Evolutionary conservation across 2,797 vertebrate species (phyloP).

Genomic region (Tenualosa ilisha): DNA sequence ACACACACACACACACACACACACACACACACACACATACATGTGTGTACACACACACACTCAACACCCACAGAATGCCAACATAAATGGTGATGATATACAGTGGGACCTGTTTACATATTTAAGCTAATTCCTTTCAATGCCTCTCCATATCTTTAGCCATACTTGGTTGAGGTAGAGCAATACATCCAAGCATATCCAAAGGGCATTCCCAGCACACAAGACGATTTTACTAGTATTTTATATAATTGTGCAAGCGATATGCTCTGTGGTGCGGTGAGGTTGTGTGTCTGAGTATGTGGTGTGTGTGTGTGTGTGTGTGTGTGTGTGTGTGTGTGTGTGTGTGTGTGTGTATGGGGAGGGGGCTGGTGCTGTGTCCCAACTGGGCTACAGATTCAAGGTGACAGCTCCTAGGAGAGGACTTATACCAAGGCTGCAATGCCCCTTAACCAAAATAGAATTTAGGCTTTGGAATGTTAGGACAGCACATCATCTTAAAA

Average conservation of each 20-base stretch:
- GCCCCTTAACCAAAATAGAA: slow-evolving; percentile 64
- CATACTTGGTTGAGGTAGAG: slow-evolving; percentile 87
- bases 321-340: no score
- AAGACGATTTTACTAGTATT: slow-evolving; percentile 88
- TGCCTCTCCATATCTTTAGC: slow-evolving; percentile 66
- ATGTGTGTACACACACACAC: background rate
- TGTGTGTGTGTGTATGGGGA: slow-evolving; percentile 22
- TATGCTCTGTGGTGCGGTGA: slow-evolving; percentile 64
- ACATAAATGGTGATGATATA: slow-evolving; percentile 13
- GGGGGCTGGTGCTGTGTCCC: slow-evolving; percentile 74
- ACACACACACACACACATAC: background rate
- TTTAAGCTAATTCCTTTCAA: slow-evolving; percentile 83
- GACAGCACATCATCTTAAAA: slow-evolving; percentile 24
- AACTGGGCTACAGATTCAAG: slow-evolving; percentile 86
- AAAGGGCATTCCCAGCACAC: slow-evolving; percentile 86
- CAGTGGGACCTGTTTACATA: slow-evolving; percentile 81
- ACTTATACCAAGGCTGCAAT: slow-evolving; percentile 78
- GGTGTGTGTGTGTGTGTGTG: no score
- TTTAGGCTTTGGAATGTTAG: slow-evolving; percentile 40
- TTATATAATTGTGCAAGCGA: slow-evolving; percentile 85
- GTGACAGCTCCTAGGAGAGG: slow-evolving; percentile 82
- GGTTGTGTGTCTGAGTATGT: slow-evolving; percentile 28
- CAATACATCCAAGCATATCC: slow-evolving; percentile 81
- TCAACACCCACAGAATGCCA: background rate
- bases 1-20: background rate